Base-by-base conservation (phyloP, 2,113 vertebrate genomes). In the Murina feae region DNA sequence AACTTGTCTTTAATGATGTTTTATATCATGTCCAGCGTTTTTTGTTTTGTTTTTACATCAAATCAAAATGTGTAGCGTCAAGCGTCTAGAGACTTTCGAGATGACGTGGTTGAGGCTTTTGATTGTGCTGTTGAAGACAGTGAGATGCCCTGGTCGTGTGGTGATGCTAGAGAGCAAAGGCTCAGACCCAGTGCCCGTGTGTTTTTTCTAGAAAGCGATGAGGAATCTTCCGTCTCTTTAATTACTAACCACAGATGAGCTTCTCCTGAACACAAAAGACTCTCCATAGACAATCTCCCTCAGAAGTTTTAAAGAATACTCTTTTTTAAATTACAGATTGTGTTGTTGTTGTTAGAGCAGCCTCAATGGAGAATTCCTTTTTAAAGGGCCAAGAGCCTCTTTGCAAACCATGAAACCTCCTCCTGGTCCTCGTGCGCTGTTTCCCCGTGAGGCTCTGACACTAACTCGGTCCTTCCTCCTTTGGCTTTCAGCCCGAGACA, bases 401-500 rank as follows among this genome's bases (percentile, higher is more conserved):
- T 72, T 30, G 55, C 76, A 37, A 72, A 51, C 39, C 71, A 10
- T 12, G 2, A n/a, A 71, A 82, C 28, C 37, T 44, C 58, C 53
- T 68, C n/a, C 0, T n/a, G 21, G 60, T 23, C 75, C 86, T 63
- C 79, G 0, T 0, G 42, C 78, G 63, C 79, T 47, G 25, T 85
- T 37, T 89, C 75, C 44, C 4, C n/a, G 4, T n/a, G 44, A 80
- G 55, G 25, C 80, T 47, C 35, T 63, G 60, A 81, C 93, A 95
- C 97, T 97, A 97, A 97, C 93, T 35, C 65, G 37, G 92, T 76
- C 93, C 95, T 89, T 89, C 96, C 97, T 96, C 96, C 96, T 98
- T 97, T 98, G 98, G 97, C 97, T 98, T 98, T 97, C 98, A 97
- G 98, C 98, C 97, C 96, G 94, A 97, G 98, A 98, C 97, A 98